Conservation (phyloP, 92 coral and sea anemone species). For the Actinostola sp. region DNA sequence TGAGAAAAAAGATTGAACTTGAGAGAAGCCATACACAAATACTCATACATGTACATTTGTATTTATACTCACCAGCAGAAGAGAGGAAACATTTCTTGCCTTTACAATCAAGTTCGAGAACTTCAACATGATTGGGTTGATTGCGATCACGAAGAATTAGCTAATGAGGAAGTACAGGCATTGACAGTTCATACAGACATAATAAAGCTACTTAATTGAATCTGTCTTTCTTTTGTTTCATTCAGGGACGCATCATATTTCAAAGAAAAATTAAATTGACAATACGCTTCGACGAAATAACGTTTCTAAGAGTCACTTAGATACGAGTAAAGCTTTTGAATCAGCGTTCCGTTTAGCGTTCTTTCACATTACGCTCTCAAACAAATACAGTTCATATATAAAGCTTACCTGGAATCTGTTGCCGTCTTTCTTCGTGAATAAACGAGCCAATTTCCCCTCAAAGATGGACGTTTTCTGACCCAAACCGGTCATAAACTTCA, state of each 20-base stretch:
- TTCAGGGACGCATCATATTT: background rate
- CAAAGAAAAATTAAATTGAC: constrained; percentile 3
- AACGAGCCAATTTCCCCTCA: constrained; percentile 1
- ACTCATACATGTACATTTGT: background rate
- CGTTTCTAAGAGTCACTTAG: background rate
- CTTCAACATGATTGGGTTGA: background rate
- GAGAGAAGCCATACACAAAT: background rate
- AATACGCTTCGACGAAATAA: background rate
- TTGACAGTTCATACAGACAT: background rate
- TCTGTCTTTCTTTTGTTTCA: background rate
- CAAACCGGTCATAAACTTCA: background rate
- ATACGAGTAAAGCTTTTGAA: background rate
- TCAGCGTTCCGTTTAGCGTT: constrained; percentile 13
- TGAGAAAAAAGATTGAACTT: background rate
- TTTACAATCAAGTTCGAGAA: constrained; percentile 24
- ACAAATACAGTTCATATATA: background rate
- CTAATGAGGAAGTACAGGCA: background rate
- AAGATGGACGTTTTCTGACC: background rate
- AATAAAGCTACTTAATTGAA: background rate
- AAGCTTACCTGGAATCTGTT: constrained; percentile 1
- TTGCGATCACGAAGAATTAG: background rate
- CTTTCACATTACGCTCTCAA: constrained; percentile 6
- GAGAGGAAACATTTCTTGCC: constrained; percentile 7
- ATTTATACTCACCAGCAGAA: constrained; percentile 26
- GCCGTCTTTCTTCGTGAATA: constrained; percentile 8